Percentiles rank a stretch among this genome's conserved stretches.
These are phyloP conservation scores for Hylaeus anthracinus DNA, from an alignment of 1,140 invertebrate species.

Conservation along the genomic window DNA sequence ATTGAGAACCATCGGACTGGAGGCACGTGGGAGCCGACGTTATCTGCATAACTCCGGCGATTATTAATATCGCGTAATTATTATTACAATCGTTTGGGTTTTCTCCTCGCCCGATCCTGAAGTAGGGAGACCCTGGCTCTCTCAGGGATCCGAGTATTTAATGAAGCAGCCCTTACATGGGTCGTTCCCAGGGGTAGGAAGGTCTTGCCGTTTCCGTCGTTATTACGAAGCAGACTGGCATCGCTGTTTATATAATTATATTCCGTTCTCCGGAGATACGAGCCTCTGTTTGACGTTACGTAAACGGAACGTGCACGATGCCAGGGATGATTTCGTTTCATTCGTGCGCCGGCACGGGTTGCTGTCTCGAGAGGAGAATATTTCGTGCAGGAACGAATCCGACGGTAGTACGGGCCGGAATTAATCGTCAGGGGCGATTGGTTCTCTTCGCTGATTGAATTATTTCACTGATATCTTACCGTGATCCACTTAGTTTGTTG, in stretches of 20 bases:
- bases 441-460: no score
- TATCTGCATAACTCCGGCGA: constrained; percentile 47
- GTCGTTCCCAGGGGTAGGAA: constrained; percentile 49
- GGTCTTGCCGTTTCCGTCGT: constrained; percentile 52
- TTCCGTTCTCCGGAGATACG: constrained; percentile 41
- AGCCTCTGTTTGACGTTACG: constrained; percentile 29
- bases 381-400: neutral
- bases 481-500: neutral
- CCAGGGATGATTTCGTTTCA: neutral
- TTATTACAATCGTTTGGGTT: constrained; percentile 62
- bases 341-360: neutral
- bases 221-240: constrained; percentile 57
- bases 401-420: neutral
- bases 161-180: constrained; percentile 64
- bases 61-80: constrained; percentile 65
- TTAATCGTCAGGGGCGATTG: no score
- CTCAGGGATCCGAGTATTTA: constrained; percentile 59
- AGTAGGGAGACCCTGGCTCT: constrained; percentile 26
- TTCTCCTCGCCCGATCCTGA: constrained; percentile 42
- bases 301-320: constrained; percentile 22
- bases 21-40: constrained; percentile 5
- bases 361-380: neutral
- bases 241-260: constrained; percentile 67
- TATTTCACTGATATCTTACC: no score
- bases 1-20: constrained; percentile 14